Evolutionary conservation across 2,113 vertebrate genomes (phyloP).

Genomic region (Melierax canorus): DNA sequence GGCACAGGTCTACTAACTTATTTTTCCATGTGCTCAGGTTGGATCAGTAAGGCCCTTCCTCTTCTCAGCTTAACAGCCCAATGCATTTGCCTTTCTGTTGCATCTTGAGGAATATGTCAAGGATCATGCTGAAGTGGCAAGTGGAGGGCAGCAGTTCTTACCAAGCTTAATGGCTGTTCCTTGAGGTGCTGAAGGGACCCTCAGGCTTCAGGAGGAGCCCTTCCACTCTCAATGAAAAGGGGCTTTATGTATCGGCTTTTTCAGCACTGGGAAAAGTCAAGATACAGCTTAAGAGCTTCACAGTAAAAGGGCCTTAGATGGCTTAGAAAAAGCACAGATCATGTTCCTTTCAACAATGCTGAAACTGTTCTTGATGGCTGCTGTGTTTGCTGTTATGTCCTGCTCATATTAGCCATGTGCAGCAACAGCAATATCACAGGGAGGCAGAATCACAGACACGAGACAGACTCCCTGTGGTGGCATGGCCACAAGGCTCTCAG

Average conservation of each 20-base stretch:
- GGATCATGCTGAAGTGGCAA: not conserved
- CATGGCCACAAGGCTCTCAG: not conserved
- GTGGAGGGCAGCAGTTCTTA: not conserved
- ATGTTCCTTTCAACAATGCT: not conserved
- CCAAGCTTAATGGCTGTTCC: not conserved
- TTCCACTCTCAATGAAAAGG: not conserved
- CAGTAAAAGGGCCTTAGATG: not conserved
- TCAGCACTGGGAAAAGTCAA: not conserved
- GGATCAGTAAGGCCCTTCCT: not conserved
- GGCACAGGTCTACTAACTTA: not conserved
- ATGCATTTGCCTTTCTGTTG: not conserved
- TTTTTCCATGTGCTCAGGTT: not conserved
- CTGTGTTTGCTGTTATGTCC: not conserved
- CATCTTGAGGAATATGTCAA: not conserved
- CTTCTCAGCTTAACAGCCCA: not conserved
- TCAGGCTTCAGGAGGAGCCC: not conserved
- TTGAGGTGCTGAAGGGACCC: not conserved
- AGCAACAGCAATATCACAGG: not conserved
- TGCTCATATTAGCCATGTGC: not conserved
- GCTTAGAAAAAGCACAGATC: not conserved
- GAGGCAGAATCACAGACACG: not conserved
- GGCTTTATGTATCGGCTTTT: not conserved
- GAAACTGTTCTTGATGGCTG: not conserved
- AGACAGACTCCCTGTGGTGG: not conserved
- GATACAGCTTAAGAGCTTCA: not conserved